Base-by-base conservation (phyloP, 64 coral and sea anemone genomes). In the Stichodactyla mertensii region DNA sequence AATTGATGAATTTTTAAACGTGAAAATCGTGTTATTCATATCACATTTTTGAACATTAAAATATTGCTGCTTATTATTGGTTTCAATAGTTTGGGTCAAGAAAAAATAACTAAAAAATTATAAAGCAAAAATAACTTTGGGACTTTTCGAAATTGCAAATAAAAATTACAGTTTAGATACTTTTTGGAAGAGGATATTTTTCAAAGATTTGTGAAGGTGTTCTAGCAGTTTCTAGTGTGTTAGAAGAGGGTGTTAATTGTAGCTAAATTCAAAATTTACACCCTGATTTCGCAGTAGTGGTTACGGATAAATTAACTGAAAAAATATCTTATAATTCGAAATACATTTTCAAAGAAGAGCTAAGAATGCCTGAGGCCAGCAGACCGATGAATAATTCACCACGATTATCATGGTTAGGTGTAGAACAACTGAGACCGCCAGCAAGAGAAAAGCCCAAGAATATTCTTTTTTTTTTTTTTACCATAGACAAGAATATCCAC, bases 291-390 rank as follows among this genome's bases (percentile, higher is more conserved):
- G 13, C 53, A n/a, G 15, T 81, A n/a, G 62, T n/a, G 20, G 36
- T 81, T 81, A 19, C 31, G 6, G 78, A 81, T 81, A 81, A 81
- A 81, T 10, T 81, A 28, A 81, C 78, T 81, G 53, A 31, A 74
- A 74, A 74, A 27, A 27, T 31, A 26, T 55, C 5, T n/a, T n/a
- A n/a, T 51, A 52, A 81, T 52, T 6, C 13, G 52, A 81, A 55
- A 55, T n/a, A 8, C 18, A n/a, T 28, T 81, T 54, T 81, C 51
- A 81, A 81, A 81, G 53, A 55, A 81, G 0, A 15, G 78, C 78
- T 1, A 52, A 81, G 53, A 54, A 52, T 81, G 31, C 78, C 51
- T 10, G n/a, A 81, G 78, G 78, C 16, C 13, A 16, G 19, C 10
- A 53, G 7, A 7, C 16, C 26, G 13, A 71, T 81, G 78, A 81